A percentile compares a stretch with the other conserved stretches of the same genome.
These are phyloP conservation scores for Epinephelus coioides DNA, from an alignment of 2,797 vertebrate genomes.

Conservation along the genomic window DNA sequence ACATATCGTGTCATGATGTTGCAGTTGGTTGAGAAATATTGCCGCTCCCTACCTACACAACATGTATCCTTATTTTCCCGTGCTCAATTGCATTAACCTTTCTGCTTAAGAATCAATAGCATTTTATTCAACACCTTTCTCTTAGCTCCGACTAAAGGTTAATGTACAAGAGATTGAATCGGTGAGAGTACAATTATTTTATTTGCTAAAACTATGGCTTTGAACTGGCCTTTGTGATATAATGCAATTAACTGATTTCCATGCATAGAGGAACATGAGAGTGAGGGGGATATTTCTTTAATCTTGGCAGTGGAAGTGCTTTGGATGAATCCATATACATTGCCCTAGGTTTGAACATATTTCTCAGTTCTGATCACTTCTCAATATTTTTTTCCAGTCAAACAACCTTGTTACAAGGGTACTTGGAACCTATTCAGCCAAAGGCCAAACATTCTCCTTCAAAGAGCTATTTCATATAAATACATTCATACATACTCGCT, in stretches of 20 bases:
- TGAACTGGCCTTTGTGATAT: slow-evolving; percentile 59
- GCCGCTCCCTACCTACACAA: slow-evolving; percentile 25
- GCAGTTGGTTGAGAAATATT: slow-evolving; percentile 13
- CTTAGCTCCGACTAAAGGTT: slow-evolving; percentile 74
- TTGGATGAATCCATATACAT: slow-evolving; percentile 49
- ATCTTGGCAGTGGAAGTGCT: slow-evolving; percentile 33
- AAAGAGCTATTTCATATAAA: slow-evolving; percentile 43
- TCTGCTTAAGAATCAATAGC: slow-evolving; percentile 66
- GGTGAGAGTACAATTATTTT: slow-evolving; percentile 61
- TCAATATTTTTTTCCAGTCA: slow-evolving; percentile 43
- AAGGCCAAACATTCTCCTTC: slow-evolving; percentile 53
- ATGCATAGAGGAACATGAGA: slow-evolving; percentile 37
- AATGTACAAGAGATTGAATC: slow-evolving; percentile 73
- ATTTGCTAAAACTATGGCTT: slow-evolving; percentile 40
- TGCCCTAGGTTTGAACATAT: slow-evolving; percentile 49
- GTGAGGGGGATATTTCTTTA: slow-evolving; percentile 20
- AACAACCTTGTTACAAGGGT: slow-evolving; percentile 63
- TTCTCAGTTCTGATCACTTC: slow-evolving; percentile 37
- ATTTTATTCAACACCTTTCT: slow-evolving; percentile 70
- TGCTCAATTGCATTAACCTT: slow-evolving; percentile 71
- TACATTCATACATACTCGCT: slow-evolving; percentile 27
- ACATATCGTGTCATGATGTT: slow-evolving; percentile 3
- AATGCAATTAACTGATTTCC: slow-evolving; percentile 60
- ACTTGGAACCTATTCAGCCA: slow-evolving; percentile 56
- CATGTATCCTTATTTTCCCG: slow-evolving; percentile 47